A percentile compares a stretch with the other conserved stretches of the same genome.
Evolutionary conservation across 2,888 invertebrate species (phyloP).

Genomic region (Phragmatobia fuliginosa): DNA sequence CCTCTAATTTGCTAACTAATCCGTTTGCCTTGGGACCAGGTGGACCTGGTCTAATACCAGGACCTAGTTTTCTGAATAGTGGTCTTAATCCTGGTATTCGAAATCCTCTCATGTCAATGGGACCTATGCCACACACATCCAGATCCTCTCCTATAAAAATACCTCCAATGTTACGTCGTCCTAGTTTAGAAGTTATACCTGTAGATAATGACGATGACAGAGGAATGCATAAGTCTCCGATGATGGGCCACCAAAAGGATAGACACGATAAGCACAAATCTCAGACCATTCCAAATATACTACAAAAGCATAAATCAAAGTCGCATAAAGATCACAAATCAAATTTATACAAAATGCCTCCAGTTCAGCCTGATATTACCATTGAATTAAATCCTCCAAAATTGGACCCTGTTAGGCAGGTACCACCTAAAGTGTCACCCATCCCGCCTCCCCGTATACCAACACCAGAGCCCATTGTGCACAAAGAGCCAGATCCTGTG

Average conservation of each 20-base stretch:
- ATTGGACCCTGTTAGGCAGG: constrained; percentile 66
- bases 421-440: constrained; percentile 59
- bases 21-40: constrained; percentile 83
- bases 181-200: constrained; percentile 85
- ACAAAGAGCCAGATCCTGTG: constrained; percentile 59
- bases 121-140: constrained; percentile 85
- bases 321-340: constrained; percentile 81
- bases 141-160: constrained; percentile 86
- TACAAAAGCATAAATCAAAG: constrained; percentile 80
- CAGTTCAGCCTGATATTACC: constrained; percentile 86
- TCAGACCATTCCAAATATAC: constrained; percentile 80
- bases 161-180: constrained; percentile 87
- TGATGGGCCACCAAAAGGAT: constrained; percentile 74
- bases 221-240: constrained; percentile 71
- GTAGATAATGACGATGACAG: constrained; percentile 83
- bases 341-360: constrained; percentile 81
- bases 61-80: constrained; percentile 77
- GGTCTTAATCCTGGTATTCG: constrained; percentile 72
- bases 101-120: constrained; percentile 84
- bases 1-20: constrained; percentile 80
- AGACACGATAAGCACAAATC: constrained; percentile 83
- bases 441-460: constrained; percentile 60
- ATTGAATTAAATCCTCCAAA: constrained; percentile 86
- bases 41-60: constrained; percentile 89
- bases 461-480: constrained; percentile 48